Conservation (phyloP, 2,797 vertebrate species). For the Etheostoma nigrum region DNA sequence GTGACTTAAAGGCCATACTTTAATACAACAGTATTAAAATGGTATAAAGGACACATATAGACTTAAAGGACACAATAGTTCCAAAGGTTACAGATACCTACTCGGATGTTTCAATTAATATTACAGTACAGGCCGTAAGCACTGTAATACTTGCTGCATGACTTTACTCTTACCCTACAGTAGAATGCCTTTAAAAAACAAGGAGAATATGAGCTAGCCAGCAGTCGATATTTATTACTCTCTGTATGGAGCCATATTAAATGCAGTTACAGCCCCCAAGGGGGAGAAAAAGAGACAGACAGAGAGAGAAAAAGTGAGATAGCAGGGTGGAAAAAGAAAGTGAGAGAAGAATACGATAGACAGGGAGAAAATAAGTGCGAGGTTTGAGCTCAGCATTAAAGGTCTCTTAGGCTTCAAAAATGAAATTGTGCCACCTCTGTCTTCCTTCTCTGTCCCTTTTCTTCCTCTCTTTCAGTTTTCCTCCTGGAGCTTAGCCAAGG, state of each 20-base stretch:
- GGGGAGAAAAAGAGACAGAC: conserved; percentile 59
- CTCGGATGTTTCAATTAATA: conserved; percentile 33
- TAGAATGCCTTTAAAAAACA: conserved; percentile 73
- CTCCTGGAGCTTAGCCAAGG: conserved; percentile 58
- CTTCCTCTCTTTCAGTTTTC: conserved; percentile 42
- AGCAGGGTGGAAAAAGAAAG: conserved; percentile 52
- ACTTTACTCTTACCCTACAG: conserved; percentile 71
- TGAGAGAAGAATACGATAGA: conserved; percentile 44
- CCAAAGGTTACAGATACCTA: conserved; percentile 39
- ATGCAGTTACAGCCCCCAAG: conserved; percentile 78
- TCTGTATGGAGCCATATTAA: conserved; percentile 85
- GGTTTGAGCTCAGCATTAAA: conserved; percentile 42
- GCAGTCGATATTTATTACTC: conserved; percentile 84
- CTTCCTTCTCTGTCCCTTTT: conserved; percentile 25
- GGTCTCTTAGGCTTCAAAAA: conserved; percentile 70
- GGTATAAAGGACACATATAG: conserved; percentile 28
- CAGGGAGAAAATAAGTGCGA: conserved; percentile 7
- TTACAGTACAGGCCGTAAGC: conserved; percentile 4
- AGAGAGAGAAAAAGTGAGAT: conserved; percentile 50
- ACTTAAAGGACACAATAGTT: conserved; percentile 17
- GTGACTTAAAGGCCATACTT: conserved; percentile 17
- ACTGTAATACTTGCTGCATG: conserved; percentile 58
- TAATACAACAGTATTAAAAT: conserved; percentile 16
- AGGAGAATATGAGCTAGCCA: conserved; percentile 76
- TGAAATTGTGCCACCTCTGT: conserved; percentile 49